phyloP scores from a whole-genome alignment of 2,113 vertebrate species.

The Perognathus longimembris region DNA sequence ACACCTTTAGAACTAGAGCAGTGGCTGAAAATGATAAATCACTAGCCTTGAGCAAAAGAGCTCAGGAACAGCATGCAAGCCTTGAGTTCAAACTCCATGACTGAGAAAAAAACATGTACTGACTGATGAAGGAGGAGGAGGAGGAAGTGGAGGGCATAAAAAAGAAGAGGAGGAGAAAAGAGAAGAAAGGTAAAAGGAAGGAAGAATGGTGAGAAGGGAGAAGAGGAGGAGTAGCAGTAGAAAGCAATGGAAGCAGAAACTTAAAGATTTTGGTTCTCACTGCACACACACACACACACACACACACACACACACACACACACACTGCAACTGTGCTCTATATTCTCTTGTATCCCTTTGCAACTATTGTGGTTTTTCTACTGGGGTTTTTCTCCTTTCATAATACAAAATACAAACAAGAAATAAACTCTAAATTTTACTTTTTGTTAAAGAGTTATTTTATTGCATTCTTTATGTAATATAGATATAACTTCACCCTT shows the following conservation, averaged over 20 bases:
- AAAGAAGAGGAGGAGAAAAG: too few species aligned
- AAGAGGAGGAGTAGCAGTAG: background rate
- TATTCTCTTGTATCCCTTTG: background rate
- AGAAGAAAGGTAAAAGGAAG: too few species aligned
- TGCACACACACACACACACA: too few species aligned
- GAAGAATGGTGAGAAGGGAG: background rate
- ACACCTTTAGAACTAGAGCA: too few species aligned
- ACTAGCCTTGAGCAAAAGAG: too few species aligned
- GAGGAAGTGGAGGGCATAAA: too few species aligned
- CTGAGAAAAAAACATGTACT: background rate
- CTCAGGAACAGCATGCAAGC: too few species aligned
- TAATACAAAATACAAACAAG: slow-evolving; percentile 33
- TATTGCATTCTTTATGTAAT: background rate
- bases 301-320: too few species aligned
- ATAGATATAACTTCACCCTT: background rate
- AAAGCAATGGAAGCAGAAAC: background rate
- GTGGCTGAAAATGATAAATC: too few species aligned
- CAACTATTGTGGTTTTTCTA: background rate
- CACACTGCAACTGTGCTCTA: background rate
- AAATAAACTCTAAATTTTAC: background rate
- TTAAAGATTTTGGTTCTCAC: background rate
- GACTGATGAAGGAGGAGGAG: too few species aligned
- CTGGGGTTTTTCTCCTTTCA: background rate
- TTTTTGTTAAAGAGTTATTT: slow-evolving; percentile 11
- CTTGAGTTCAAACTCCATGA: too few species aligned